Conservation (phyloP, 2,113 vertebrate species). For the Rynchops niger region DNA sequence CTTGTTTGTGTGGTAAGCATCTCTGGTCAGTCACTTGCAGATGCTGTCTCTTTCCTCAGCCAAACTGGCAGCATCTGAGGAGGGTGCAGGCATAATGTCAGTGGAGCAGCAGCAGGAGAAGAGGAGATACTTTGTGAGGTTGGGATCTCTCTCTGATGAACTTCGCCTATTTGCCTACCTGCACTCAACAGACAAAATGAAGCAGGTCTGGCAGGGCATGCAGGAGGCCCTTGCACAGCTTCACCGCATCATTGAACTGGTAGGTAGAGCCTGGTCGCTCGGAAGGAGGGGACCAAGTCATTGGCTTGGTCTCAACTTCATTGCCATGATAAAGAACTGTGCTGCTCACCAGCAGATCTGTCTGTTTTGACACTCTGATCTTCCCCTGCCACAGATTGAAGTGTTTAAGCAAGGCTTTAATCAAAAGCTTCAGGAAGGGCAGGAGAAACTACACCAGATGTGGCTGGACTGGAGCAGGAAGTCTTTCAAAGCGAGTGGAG, state of each 20-base stretch:
- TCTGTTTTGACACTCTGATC: neutral
- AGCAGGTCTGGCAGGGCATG: constrained; percentile 66
- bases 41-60: neutral
- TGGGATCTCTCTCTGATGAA: constrained; percentile 76
- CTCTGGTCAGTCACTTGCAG: neutral
- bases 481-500: neutral
- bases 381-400: constrained; percentile 41
- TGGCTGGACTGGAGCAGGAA: constrained; percentile 83
- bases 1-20: neutral
- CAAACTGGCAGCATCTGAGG: neutral
- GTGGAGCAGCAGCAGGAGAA: neutral
- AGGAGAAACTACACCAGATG: constrained; percentile 80
- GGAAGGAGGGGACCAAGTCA: neutral
- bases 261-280: constrained; percentile 36
- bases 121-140: neutral
- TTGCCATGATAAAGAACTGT: neutral
- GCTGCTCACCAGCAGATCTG: neutral
- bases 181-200: constrained; percentile 78
- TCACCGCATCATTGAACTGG: constrained; percentile 79
- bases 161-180: constrained; percentile 75
- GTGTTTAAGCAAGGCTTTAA: constrained; percentile 71
- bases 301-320: fast-evolving
- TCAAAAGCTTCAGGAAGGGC: constrained; percentile 76
- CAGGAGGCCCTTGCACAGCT: constrained; percentile 77
- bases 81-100: neutral